phyloP scores from a whole-genome alignment of 2,113 vertebrate species.

The Circaetus gallicus region DNA sequence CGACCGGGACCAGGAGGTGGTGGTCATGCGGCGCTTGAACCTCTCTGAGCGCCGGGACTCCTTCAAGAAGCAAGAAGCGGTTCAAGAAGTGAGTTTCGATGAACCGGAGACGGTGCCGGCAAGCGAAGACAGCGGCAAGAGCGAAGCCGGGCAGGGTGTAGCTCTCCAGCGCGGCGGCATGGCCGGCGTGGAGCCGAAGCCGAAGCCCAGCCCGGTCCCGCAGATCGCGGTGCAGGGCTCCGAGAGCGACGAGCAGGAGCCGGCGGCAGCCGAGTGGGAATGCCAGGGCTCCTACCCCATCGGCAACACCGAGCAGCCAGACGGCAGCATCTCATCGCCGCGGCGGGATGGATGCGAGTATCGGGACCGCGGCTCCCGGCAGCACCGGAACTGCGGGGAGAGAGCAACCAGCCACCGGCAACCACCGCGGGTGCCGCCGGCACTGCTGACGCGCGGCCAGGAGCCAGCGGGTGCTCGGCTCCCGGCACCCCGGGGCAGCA shows the following conservation, averaged over 20 bases:
- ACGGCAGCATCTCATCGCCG: neutral
- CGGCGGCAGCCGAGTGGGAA: slow-evolving; percentile 46
- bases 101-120: slow-evolving; percentile 74
- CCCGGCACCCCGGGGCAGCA: neutral
- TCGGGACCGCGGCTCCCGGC: neutral
- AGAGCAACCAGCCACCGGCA: neutral
- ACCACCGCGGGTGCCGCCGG: accelerated
- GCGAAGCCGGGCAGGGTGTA: neutral
- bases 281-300: slow-evolving; percentile 77
- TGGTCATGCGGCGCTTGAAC: slow-evolving; percentile 93
- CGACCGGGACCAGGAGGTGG: slow-evolving; percentile 83
- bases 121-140: neutral
- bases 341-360: neutral
- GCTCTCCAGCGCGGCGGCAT: neutral
- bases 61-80: slow-evolving; percentile 96
- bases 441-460: neutral
- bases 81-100: slow-evolving; percentile 96
- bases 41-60: slow-evolving; percentile 92
- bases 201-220: slow-evolving; percentile 74
- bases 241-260: slow-evolving; percentile 76
- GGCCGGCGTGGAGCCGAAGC: neutral
- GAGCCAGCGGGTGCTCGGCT: neutral
- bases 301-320: neutral
- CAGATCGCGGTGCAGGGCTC: slow-evolving; percentile 90
- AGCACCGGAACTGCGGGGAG: neutral